These are phyloP conservation scores for Protobothrops flavoviridis DNA, from an alignment of 2,113 vertebrate genomes.

Conservation along the genomic window DNA sequence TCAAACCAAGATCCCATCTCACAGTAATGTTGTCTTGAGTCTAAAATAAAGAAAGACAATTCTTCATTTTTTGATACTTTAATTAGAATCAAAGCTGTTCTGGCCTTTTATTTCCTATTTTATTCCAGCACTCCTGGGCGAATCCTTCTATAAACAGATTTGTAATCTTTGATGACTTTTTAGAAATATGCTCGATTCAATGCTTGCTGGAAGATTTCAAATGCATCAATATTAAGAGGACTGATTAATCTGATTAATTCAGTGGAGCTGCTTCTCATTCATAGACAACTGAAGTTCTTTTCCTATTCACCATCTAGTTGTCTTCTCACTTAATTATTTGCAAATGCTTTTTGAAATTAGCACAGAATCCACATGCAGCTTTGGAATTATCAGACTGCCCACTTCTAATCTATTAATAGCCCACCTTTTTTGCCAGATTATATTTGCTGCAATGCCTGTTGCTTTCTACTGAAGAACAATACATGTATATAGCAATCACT, in stretches of 20 bases:
- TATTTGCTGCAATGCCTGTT: neutral
- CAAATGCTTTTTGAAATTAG: neutral
- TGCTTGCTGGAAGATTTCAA: neutral
- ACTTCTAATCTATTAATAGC: neutral
- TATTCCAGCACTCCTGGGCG: neutral
- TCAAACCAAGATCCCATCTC: constrained; percentile 98
- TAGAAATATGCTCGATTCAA: too few species aligned
- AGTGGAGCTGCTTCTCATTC: neutral
- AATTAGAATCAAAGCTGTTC: neutral
- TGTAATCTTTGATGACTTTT: neutral
- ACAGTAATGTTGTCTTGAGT: constrained; percentile 99
- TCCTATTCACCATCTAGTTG: neutral
- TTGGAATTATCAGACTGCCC: neutral
- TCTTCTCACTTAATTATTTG: neutral
- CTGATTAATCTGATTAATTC: neutral
- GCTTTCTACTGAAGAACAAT: neutral
- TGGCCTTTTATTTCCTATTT: neutral
- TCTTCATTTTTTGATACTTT: neutral
- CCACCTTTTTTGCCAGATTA: neutral
- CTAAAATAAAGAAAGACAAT: constrained; percentile 66
- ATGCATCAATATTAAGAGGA: neutral
- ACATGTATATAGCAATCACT: neutral
- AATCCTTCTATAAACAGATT: neutral
- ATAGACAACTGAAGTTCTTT: neutral
- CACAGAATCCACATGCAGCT: neutral